Percentiles rank a stretch among this genome's conserved stretches.
Evolutionary conservation across 2,797 vertebrate species (phyloP).

Genomic region (Gallirallus australis): DNA sequence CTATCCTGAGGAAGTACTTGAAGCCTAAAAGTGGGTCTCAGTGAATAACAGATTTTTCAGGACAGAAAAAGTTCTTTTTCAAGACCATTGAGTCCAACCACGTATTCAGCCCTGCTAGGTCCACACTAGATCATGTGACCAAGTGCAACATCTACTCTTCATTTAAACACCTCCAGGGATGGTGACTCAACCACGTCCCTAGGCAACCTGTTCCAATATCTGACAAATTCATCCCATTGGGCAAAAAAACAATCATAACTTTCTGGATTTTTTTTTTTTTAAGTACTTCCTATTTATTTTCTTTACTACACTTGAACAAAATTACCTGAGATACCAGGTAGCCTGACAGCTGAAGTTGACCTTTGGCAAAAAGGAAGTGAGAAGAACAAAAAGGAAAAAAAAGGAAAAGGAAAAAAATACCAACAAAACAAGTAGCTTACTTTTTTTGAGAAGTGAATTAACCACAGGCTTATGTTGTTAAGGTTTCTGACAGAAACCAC

Average conservation of each 20-base stretch:
- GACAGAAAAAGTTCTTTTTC: too few relatives aligned
- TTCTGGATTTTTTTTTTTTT: neutral
- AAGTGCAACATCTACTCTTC: too few relatives aligned
- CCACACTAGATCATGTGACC: too few relatives aligned
- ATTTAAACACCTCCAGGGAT: too few relatives aligned
- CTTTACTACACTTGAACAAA: neutral
- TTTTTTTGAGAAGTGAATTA: neutral
- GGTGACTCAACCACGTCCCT: too few relatives aligned
- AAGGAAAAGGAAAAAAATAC: too few relatives aligned
- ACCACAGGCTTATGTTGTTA: neutral
- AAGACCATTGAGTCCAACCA: too few relatives aligned
- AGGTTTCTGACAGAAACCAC: neutral
- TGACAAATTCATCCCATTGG: neutral
- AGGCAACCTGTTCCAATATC: too few relatives aligned
- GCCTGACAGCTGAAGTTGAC: neutral
- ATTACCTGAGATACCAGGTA: neutral
- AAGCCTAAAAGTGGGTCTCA: neutral
- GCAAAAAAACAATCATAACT: neutral
- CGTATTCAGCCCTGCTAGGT: too few relatives aligned
- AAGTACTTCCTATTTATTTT: fast-evolving
- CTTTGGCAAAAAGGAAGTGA: neutral
- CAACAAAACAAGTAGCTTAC: neutral
- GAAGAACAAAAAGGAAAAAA: neutral
- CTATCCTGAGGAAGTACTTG: neutral
- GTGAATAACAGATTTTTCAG: neutral